phyloP scores from a whole-genome alignment of 2,888 invertebrate genomes.

The Blera fallax region DNA sequence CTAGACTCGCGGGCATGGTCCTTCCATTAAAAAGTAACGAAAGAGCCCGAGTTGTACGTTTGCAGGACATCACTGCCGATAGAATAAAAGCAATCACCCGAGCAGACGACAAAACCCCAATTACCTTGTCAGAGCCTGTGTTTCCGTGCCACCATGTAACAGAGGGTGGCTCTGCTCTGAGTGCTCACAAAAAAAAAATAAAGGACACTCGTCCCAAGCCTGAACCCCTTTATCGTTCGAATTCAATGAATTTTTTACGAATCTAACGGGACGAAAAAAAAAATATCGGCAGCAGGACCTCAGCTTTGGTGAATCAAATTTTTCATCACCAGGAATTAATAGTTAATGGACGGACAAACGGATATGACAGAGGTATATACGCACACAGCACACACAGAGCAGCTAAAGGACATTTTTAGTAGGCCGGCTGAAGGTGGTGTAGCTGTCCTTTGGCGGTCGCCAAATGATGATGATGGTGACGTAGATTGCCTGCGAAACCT shows the following conservation, averaged over 20 bases:
- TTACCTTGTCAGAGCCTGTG: constrained; percentile 67
- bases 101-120: constrained; percentile 61
- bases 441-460: constrained; percentile 3
- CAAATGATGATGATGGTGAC: constrained; percentile 31
- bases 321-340: constrained; percentile 72
- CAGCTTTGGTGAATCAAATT: constrained; percentile 60
- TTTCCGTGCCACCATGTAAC: constrained; percentile 44
- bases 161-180: not conserved
- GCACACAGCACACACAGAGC: not conserved
- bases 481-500: constrained; percentile 49
- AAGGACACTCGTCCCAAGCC: constrained; percentile 18
- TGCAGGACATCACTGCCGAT: constrained; percentile 37
- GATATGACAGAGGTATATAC: constrained; percentile 31
- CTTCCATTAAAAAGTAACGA: constrained; percentile 54
- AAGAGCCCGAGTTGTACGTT: not conserved
- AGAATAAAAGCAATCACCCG: constrained; percentile 64
- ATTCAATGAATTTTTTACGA: constrained; percentile 65
- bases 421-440: not conserved
- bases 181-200: not conserved
- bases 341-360: constrained; percentile 69
- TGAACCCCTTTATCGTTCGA: constrained; percentile 56
- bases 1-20: constrained; percentile 61
- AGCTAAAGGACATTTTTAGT: not conserved
- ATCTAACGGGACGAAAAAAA: constrained; percentile 31
- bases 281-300: constrained; percentile 32